phyloP scores from a whole-genome alignment of 2,888 invertebrate genomes.

The Polia nebulosa region DNA sequence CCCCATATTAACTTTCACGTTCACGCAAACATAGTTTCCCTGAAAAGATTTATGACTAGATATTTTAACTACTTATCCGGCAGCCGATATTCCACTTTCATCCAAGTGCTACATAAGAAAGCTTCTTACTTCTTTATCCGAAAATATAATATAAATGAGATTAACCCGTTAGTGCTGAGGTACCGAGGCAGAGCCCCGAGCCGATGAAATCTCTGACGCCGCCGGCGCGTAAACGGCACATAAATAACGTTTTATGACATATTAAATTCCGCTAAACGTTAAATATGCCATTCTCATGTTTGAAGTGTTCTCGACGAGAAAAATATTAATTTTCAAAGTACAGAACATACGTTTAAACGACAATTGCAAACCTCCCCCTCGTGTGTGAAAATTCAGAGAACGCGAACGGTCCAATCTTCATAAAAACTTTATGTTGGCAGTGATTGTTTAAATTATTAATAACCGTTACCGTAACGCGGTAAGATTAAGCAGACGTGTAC shows the following conservation, averaged over 20 bases:
- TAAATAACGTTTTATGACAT: conserved; percentile 88
- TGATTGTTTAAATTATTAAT: conserved; percentile 60
- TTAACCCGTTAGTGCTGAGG: conserved; percentile 73
- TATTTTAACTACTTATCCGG: conserved; percentile 54
- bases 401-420: conserved; percentile 51
- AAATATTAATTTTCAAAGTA: conserved; percentile 74
- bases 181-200: conserved; percentile 63
- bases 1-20: not conserved
- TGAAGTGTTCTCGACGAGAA: conserved; percentile 77
- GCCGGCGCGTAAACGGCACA: conserved; percentile 80
- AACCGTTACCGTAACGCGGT: conserved; percentile 40
- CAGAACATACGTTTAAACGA: conserved; percentile 58
- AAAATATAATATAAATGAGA: conserved; percentile 70
- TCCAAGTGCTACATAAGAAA: conserved; percentile 61
- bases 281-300: conserved; percentile 85
- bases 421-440: conserved; percentile 50
- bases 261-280: conserved; percentile 87
- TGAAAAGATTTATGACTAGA: conserved; percentile 35
- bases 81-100: conserved; percentile 46
- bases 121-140: conserved; percentile 63
- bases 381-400: conserved; percentile 47
- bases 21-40: not conserved
- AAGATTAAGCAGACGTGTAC: conserved; percentile 42
- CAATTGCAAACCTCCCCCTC: conserved; percentile 46
- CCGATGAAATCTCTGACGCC: conserved; percentile 79